A percentile compares a stretch with the other conserved stretches of the same genome.
phyloP scores from a whole-genome alignment of 2,888 invertebrate species.

The Notocelia uddmanniana region DNA sequence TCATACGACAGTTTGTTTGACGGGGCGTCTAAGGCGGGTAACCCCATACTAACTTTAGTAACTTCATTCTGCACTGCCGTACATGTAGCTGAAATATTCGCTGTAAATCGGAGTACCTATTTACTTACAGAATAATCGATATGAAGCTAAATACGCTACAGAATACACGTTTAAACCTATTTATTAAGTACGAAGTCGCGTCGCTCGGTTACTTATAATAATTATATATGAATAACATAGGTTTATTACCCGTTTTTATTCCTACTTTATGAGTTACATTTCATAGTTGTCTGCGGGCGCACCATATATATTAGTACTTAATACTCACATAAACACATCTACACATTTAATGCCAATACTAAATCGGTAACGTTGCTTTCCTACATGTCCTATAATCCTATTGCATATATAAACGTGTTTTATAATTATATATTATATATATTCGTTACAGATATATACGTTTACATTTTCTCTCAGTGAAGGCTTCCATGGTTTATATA shows the following conservation, averaged over 20 bases:
- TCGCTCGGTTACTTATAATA: background rate
- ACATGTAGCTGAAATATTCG: background rate
- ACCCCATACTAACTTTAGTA: too few species aligned
- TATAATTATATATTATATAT: constrained; percentile 12
- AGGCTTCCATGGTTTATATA: constrained; percentile 41
- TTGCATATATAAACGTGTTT: background rate
- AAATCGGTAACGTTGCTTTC: background rate
- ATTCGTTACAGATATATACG: constrained; percentile 26
- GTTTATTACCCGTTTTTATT: constrained; percentile 15
- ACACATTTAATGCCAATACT: constrained; percentile 2
- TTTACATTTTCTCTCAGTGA: constrained; percentile 37
- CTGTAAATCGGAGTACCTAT: constrained; percentile 8
- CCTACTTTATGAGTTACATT: background rate
- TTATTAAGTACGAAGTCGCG: constrained; percentile 11
- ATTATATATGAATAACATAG: background rate
- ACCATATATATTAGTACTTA: background rate
- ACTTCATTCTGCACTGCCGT: background rate
- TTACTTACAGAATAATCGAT: constrained; percentile 2
- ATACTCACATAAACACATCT: background rate
- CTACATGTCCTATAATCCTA: background rate
- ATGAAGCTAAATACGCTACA: constrained; percentile 11
- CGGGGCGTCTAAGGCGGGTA: too few species aligned
- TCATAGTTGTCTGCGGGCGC: background rate
- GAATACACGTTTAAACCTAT: background rate
- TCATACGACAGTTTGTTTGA: too few species aligned